Evolutionary conservation across 2,888 invertebrate genomes (phyloP), one percentile per base, ranked within the genome.

Genomic region (Aethes cnicana): DNA sequence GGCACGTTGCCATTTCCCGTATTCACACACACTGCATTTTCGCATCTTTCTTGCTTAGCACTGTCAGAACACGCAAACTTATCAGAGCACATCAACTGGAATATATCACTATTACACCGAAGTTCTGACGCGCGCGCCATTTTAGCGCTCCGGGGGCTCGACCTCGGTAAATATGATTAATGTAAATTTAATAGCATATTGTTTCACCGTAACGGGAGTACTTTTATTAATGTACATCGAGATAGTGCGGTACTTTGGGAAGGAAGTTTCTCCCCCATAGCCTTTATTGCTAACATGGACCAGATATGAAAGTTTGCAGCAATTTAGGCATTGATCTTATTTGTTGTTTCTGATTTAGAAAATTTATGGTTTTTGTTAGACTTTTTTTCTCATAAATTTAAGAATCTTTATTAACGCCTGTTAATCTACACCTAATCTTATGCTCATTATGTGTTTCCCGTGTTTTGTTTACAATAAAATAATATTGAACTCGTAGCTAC

Each of bases 101-200:
- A 41, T 46, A 46, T 39, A 46, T 46, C 54, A 52, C 46, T 37
- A 26, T 42, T 41, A 44, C n/a, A 7, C 43, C 43, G 26, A 55
- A 62, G 48, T 62, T 61, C 47, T 47, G 53, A 53, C 55, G 59
- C 53, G 62, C 58, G 55, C 56, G 62, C 54, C 65, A 55, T 63
- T 64, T 58, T 59, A 62, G 61, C 59, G 57, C 43, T 16, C 53
- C 44, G 49, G 53, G 56, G 26, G 41, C 21, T 37, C 36, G 23
- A 37, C 30, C 25, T 37, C 43, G 30, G 30, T 59, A 61, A 62
- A 57, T 44, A 69, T 77, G 78, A 78, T 78, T 77, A 78, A 78
- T 77, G 78, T 67, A 58, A 61, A 69, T 74, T 70, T 78, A 74
- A 78, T 77, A 77, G 74, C 71, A 60, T 68, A 74, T 77, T 78